Evolutionary conservation across 2,888 invertebrate species (phyloP).

Genomic region (Patella pellucida): DNA sequence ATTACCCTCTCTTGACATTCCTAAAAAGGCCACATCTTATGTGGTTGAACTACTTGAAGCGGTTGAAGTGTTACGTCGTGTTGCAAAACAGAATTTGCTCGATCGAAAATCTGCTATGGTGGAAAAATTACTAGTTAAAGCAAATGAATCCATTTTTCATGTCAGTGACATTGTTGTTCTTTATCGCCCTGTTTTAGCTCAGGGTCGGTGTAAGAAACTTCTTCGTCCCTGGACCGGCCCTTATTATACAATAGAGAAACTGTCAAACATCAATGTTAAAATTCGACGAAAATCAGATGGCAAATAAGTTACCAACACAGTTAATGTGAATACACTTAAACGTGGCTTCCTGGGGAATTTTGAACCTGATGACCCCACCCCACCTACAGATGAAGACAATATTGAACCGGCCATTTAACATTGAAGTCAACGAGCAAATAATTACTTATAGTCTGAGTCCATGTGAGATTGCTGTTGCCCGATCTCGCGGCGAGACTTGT

Average conservation of each 20-base stretch:
- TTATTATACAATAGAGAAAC: background rate
- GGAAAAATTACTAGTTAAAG: background rate
- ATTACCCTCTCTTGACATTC: background rate
- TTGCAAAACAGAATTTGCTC: background rate
- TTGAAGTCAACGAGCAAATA: too few species aligned
- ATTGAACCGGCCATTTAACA: background rate
- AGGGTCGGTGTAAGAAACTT: background rate
- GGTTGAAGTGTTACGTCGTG: background rate
- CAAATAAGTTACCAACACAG: background rate
- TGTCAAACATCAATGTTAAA: slow-evolving; percentile 4
- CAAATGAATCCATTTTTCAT: slow-evolving; percentile 5
- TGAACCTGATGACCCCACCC: background rate
- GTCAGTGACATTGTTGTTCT: background rate
- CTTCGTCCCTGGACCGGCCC: slow-evolving; percentile 1
- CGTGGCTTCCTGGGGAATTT: background rate
- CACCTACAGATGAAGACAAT: background rate
- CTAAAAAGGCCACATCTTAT: background rate
- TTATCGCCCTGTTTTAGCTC: background rate
- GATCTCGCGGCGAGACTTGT: too few species aligned
- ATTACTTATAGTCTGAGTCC: too few species aligned
- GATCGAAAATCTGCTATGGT: background rate
- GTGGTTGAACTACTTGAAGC: slow-evolving; percentile 3
- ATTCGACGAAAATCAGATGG: background rate
- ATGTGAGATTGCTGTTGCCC: too few species aligned
- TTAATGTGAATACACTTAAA: slow-evolving; percentile 2